Conservation (phyloP, 2,797 vertebrate species). For the Galaxias olidus region DNA sequence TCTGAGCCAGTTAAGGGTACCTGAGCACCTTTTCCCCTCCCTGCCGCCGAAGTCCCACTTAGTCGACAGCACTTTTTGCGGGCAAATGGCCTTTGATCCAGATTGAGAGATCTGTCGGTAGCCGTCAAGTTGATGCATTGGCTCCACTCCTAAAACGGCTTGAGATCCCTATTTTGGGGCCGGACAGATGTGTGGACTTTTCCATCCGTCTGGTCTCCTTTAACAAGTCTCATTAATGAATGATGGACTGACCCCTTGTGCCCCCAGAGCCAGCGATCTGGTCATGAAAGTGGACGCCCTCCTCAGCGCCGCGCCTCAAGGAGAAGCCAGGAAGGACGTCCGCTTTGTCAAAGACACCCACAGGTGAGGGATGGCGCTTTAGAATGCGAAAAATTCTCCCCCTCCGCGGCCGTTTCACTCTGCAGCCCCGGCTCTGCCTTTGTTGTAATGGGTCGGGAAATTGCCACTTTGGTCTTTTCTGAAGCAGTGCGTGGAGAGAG, state of each 20-base stretch:
- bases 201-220: slow-evolving; percentile 22
- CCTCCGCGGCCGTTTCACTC: slow-evolving; percentile 11
- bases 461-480: slow-evolving; percentile 26
- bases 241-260: slow-evolving; percentile 35
- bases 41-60: neutral
- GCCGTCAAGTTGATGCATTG: slow-evolving; percentile 12
- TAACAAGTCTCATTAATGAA: slow-evolving; percentile 32
- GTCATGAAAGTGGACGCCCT: slow-evolving; percentile 94
- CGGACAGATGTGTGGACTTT: neutral
- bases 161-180: slow-evolving; percentile 17
- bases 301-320: slow-evolving; percentile 83
- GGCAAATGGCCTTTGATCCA: neutral
- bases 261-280: slow-evolving; percentile 83
- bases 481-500: neutral
- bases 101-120: slow-evolving; percentile 4
- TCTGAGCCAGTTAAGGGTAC: neutral
- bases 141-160: slow-evolving; percentile 24
- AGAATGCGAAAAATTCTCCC: slow-evolving; percentile 5
- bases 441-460: slow-evolving; percentile 33
- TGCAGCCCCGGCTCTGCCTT: slow-evolving; percentile 11
- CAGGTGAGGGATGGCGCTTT: slow-evolving; percentile 74
- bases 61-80: neutral
- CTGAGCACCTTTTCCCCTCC: neutral
- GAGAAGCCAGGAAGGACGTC: slow-evolving; percentile 78
- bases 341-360: slow-evolving; percentile 80